Evolutionary conservation across 2,888 invertebrate species (phyloP), one percentile per base, ranked within the genome.

Genomic region (Agrenia bidenticulata): DNA sequence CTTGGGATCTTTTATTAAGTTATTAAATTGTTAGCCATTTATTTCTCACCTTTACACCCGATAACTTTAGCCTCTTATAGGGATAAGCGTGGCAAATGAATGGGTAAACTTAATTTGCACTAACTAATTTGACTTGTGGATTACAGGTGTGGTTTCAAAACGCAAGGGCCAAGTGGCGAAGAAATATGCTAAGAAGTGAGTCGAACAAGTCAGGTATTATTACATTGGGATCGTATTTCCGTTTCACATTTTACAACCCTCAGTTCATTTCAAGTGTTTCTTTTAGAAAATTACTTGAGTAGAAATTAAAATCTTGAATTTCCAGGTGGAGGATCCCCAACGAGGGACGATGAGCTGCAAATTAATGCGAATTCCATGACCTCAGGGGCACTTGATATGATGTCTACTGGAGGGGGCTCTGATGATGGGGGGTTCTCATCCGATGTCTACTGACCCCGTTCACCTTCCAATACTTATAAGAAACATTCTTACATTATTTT

Each of bases 111-210:
- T n/a, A n/a, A n/a, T n/a, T n/a, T n/a, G n/a, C n/a, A n/a, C n/a
- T n/a, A n/a, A n/a, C n/a, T n/a, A n/a, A n/a, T n/a, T n/a, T n/a
- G n/a, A n/a, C n/a, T n/a, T n/a, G n/a, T n/a, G n/a, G n/a, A 50
- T 61, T 57, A 73, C 78, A 98, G 96, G 97, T 98, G 1, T 98
- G 98, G 98, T 98, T 98, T 81, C 98, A 99, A 86, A 99, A 99
- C 80, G 97, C 98, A 0, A 85, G 98, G 59, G 99, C 98, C 41
- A 99, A 99, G 83, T 98, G 95, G 91, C 87, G 99, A 73, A 87
- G 98, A 59, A 45, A 45, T 81, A 86, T 92, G 79, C 90, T 92
- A 89, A 83, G 92, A 57, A 92, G 92, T 78, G 92, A 93, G 78
- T 64, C 67, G 21, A 70, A 67, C 64, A 70, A 70, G 66, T 70